Conservation (phyloP, 2,797 vertebrate genomes). For the Semaprochilodus insignis region DNA sequence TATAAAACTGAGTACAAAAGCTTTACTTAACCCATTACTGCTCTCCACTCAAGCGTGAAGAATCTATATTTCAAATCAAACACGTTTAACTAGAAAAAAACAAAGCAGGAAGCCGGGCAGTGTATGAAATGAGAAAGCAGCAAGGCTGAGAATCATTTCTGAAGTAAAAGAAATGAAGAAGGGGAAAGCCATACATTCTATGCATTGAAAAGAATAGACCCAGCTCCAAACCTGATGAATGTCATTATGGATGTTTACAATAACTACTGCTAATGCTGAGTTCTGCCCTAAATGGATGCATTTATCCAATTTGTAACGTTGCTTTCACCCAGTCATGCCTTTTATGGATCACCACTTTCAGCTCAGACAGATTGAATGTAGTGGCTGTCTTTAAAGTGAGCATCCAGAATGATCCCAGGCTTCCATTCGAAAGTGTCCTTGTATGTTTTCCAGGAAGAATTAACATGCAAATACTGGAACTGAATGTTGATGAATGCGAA, state of each 20-base stretch:
- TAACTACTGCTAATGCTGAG: slow-evolving; percentile 9
- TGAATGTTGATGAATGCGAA: slow-evolving; percentile 16
- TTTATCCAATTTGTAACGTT: slow-evolving; percentile 16
- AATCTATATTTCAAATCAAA: background rate
- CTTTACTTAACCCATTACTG: background rate
- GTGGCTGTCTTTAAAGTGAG: background rate
- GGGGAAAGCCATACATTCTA: background rate
- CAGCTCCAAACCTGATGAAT: background rate
- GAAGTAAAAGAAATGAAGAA: background rate
- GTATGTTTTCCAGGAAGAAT: background rate
- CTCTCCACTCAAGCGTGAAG: background rate
- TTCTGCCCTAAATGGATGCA: slow-evolving; percentile 11
- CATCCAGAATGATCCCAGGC: slow-evolving; percentile 3
- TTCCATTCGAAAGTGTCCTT: slow-evolving; percentile 13
- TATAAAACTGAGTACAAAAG: too few relatives aligned
- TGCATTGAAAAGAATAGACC: background rate
- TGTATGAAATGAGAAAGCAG: background rate
- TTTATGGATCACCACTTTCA: slow-evolving; percentile 26
- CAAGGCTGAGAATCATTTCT: background rate
- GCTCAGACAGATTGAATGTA: slow-evolving; percentile 9
- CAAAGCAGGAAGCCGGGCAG: background rate
- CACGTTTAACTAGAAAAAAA: background rate
- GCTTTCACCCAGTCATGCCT: slow-evolving; percentile 11
- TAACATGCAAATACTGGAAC: background rate
- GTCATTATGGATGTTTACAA: background rate